Evolutionary conservation across 2,888 invertebrate genomes (phyloP).

Genomic region (Patella pellucida): DNA sequence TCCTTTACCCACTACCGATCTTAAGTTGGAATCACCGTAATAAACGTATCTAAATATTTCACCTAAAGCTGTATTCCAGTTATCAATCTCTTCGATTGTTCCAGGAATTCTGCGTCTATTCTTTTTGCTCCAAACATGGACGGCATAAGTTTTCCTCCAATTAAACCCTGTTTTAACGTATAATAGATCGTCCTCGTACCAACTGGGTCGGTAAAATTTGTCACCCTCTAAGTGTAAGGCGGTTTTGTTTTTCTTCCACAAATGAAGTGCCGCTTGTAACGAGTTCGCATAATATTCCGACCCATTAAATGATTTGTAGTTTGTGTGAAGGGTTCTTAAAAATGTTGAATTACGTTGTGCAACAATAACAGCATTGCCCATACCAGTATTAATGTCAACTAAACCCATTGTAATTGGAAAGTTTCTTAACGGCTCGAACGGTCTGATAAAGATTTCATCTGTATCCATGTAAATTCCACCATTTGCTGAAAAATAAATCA

Average conservation of each 20-base stretch:
- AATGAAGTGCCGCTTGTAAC: constrained; percentile 15
- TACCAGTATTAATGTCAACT: constrained; percentile 30
- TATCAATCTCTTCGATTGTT: constrained; percentile 13
- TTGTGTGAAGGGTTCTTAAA: constrained; percentile 21
- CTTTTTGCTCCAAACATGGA: constrained; percentile 24
- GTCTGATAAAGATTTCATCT: constrained; percentile 25
- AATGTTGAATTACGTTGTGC: constrained; percentile 24
- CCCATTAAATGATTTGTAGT: constrained; percentile 20
- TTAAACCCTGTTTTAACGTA: constrained; percentile 18
- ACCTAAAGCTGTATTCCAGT: constrained; percentile 24
- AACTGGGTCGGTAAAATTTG: constrained; percentile 28
- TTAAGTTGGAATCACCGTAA: constrained; percentile 12
- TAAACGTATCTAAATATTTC: constrained; percentile 27
- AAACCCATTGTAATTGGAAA: constrained; percentile 28
- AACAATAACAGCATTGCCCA: constrained; percentile 33
- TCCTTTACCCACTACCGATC: too few species aligned
- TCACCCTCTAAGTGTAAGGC: constrained; percentile 23
- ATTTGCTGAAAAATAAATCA: constrained; percentile 22
- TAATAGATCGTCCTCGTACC: constrained; percentile 25
- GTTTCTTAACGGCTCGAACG: constrained; percentile 21
- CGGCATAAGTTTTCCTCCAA: constrained; percentile 21
- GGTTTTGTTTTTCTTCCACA: constrained; percentile 20
- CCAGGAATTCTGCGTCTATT: constrained; percentile 20
- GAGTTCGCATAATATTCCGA: constrained; percentile 22
- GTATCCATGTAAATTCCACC: constrained; percentile 35